Conservation (phyloP, 2,888 invertebrate species). For the Heliconius hortense region DNA sequence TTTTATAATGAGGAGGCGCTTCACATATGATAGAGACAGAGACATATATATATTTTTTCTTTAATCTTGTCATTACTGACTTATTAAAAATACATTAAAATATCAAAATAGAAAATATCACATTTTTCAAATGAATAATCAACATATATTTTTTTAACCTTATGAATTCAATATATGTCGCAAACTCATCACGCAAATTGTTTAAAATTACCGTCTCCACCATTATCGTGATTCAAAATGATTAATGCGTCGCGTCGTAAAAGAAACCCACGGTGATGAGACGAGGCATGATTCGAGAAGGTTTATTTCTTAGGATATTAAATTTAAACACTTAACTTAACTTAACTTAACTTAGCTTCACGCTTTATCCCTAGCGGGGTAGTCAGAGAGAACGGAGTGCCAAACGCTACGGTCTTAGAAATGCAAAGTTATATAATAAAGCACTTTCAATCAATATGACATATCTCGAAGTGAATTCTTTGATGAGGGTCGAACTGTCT, state of each 20-base stretch:
- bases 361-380: too few relatives aligned
- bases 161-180: background rate
- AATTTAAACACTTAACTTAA: slow-evolving; percentile 26
- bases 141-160: background rate
- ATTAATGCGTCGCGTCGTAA: slow-evolving; percentile 30
- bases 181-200: slow-evolving; percentile 32
- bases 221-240: slow-evolving; percentile 29
- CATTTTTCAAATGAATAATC: too few relatives aligned
- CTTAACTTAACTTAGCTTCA: too few relatives aligned
- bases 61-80: too few relatives aligned
- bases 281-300: slow-evolving; percentile 14
- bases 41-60: too few relatives aligned
- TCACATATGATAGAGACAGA: too few relatives aligned
- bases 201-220: slow-evolving; percentile 31
- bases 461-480: slow-evolving; percentile 31
- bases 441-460: slow-evolving; percentile 38
- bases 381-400: too few relatives aligned
- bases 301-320: slow-evolving; percentile 18
- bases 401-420: too few relatives aligned
- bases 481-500: slow-evolving; percentile 37
- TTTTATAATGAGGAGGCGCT: too few relatives aligned
- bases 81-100: too few relatives aligned
- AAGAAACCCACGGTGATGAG: slow-evolving; percentile 24
- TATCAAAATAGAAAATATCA: too few relatives aligned
- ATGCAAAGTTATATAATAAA: slow-evolving; percentile 32